phyloP scores from a whole-genome alignment of 2,113 vertebrate genomes.

The Xiphorhynchus elegans region DNA sequence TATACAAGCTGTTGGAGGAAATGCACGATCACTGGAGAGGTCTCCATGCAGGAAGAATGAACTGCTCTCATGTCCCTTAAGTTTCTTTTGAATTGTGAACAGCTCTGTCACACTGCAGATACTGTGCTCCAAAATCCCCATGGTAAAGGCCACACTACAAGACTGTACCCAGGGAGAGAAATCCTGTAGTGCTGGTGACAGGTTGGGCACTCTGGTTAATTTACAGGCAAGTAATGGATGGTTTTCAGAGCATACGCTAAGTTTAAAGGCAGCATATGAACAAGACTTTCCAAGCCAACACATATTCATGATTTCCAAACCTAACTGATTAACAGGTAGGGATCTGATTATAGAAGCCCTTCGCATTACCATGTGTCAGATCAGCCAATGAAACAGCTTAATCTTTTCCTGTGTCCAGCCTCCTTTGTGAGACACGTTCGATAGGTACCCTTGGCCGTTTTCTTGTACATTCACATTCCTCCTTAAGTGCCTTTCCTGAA shows the following conservation, averaged over 20 bases:
- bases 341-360: background rate
- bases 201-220: slow-evolving; percentile 6
- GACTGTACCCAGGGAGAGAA: background rate
- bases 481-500: slow-evolving; percentile 69
- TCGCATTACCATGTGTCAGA: background rate
- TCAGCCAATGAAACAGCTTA: background rate
- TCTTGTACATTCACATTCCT: slow-evolving; percentile 92
- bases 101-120: background rate
- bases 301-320: background rate
- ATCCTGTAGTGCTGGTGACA: slow-evolving; percentile 23
- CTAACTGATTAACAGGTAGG: background rate
- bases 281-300: background rate
- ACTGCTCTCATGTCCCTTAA: background rate
- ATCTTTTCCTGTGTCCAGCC: background rate
- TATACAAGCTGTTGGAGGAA: background rate
- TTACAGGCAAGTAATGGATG: background rate
- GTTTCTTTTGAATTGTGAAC: background rate
- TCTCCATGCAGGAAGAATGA: background rate
- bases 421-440: slow-evolving; percentile 61
- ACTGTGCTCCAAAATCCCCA: slow-evolving; percentile 8
- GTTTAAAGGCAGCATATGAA: background rate
- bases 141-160: background rate
- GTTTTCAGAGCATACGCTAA: background rate
- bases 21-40: background rate
- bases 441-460: slow-evolving; percentile 82